Percentiles rank a stretch among this genome's conserved stretches.
These are phyloP conservation scores for Drosophila ercepeae DNA, from an alignment of 1,140 invertebrate species.

Conservation along the genomic window DNA sequence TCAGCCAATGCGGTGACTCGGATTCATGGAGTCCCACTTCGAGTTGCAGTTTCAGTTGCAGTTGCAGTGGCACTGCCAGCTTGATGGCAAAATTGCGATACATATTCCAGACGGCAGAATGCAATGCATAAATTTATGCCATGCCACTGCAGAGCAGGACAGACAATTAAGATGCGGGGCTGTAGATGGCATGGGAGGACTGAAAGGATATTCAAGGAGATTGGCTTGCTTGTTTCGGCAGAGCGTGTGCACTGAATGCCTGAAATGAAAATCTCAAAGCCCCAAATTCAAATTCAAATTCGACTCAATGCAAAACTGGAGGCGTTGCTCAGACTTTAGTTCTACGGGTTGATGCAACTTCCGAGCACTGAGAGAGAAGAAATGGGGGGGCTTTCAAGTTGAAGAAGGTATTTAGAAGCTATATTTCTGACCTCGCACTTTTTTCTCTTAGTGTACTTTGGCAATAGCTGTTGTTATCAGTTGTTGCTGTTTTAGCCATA, in stretches of 20 bases:
- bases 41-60: constrained; percentile 4
- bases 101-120: constrained; percentile 52
- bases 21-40: constrained; percentile 14
- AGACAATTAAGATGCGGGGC: constrained; percentile 63
- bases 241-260: constrained; percentile 75
- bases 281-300: constrained; percentile 42
- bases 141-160: constrained; percentile 49
- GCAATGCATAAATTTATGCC: constrained; percentile 79
- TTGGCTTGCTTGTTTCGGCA: constrained; percentile 67
- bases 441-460: neutral
- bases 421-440: too few species aligned
- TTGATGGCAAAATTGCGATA: constrained; percentile 34
- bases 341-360: neutral
- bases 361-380: constrained; percentile 9
- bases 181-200: too few species aligned
- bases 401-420: too few species aligned
- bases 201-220: constrained; percentile 41
- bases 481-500: constrained; percentile 55
- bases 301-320: constrained; percentile 43
- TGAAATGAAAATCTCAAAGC: constrained; percentile 70
- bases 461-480: constrained; percentile 20
- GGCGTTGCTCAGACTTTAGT: constrained; percentile 41
- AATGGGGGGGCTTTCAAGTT: neutral
- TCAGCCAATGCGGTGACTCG: constrained; percentile 3
- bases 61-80: constrained; percentile 4